Percentiles rank a stretch among this genome's conserved stretches.
Evolutionary conservation across 1,140 invertebrate species (phyloP).

Genomic region (Drosophila rufa): DNA sequence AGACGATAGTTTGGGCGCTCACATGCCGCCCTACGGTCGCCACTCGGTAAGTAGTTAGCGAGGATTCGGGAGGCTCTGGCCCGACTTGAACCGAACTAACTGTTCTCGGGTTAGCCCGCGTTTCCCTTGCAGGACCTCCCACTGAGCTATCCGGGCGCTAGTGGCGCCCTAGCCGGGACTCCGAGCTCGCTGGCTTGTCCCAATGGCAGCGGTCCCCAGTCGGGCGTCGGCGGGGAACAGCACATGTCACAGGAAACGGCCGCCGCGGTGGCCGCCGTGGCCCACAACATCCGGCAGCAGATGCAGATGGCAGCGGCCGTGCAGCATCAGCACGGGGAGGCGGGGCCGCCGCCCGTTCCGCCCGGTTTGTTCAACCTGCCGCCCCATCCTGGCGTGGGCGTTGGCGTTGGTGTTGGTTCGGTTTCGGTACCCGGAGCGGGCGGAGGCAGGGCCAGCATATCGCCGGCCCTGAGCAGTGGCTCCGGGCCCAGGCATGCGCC

Average conservation of each 20-base stretch:
- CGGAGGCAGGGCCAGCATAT: constrained; percentile 78
- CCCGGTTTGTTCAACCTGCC: constrained; percentile 83
- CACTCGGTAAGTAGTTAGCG: constrained; percentile 79
- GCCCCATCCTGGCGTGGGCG: constrained; percentile 67
- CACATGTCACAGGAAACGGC: constrained; percentile 84
- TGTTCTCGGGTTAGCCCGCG: constrained; percentile 72
- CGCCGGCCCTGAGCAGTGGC: constrained; percentile 76
- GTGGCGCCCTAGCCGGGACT: constrained; percentile 44
- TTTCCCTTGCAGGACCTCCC: constrained; percentile 83
- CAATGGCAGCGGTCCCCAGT: constrained; percentile 61
- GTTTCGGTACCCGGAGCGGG: constrained; percentile 69
- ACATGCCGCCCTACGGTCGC: constrained; percentile 77
- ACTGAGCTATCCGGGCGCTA: constrained; percentile 77
- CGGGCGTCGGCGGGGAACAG: constrained; percentile 42
- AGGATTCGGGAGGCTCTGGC: neutral
- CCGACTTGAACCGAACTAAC: constrained; percentile 47
- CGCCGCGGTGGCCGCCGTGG: constrained; percentile 84
- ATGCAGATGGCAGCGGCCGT: constrained; percentile 90
- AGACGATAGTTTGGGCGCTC: constrained; percentile 87
- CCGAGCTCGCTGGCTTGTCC: constrained; percentile 65
- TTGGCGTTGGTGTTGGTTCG: constrained; percentile 26
- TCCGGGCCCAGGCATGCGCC: constrained; percentile 79
- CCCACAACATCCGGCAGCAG: constrained; percentile 89
- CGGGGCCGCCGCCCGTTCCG: constrained; percentile 84
- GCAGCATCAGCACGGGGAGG: constrained; percentile 86